A percentile compares a stretch with the other conserved stretches of the same genome.
Evolutionary conservation across 2,113 vertebrate species (phyloP).

Genomic region (Orycteropus afer): DNA sequence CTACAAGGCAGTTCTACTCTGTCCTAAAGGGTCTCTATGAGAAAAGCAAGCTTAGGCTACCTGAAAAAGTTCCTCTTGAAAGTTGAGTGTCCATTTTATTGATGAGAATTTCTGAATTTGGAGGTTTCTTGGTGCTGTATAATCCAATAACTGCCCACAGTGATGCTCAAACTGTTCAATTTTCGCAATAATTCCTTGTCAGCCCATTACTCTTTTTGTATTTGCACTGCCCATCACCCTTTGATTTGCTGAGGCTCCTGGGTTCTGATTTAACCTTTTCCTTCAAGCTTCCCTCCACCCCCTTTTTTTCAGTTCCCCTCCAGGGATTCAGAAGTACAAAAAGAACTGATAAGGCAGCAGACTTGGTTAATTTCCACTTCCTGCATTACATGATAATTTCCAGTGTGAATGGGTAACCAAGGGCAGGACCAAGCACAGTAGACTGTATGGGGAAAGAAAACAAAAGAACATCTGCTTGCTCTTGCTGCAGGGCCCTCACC

Average conservation of each 20-base stretch:
- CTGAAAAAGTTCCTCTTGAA: background rate
- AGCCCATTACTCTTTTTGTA: background rate
- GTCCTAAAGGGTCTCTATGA: no score
- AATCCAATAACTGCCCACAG: background rate
- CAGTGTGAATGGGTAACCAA: background rate
- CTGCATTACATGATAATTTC: background rate
- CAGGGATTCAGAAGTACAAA: background rate
- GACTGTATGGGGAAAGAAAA: background rate
- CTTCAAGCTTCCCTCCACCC: background rate
- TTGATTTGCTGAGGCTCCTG: background rate
- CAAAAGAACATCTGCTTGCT: background rate
- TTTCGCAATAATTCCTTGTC: no score
- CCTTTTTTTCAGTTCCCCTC: background rate
- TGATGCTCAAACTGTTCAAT: background rate
- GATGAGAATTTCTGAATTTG: background rate
- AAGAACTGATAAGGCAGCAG: background rate
- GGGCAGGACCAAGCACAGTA: background rate
- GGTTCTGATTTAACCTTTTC: background rate
- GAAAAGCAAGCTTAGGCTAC: background rate
- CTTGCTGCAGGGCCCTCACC: background rate
- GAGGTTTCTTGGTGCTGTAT: slow-evolving; percentile 7
- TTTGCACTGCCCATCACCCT: background rate
- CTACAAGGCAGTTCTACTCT: no score
- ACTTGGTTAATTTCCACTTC: background rate
- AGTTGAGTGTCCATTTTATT: background rate